Base-by-base conservation (phyloP, 2,888 invertebrate species). In the Polydrusus cervinus region DNA sequence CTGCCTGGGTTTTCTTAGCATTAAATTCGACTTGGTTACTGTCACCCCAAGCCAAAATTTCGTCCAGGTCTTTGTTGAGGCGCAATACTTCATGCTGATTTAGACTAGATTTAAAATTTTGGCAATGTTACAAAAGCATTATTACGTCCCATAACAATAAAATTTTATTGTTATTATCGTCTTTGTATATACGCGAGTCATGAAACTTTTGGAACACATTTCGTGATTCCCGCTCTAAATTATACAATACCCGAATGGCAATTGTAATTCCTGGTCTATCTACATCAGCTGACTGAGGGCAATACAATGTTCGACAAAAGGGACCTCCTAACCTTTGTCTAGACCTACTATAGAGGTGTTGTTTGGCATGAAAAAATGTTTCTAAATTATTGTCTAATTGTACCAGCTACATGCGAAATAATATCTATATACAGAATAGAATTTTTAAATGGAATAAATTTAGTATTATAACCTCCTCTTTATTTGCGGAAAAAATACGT, bases 251-350 rank as follows among this genome's bases (percentile, higher is more conserved):
- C 47, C n/a, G 3, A 40, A 70, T 70, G 49, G 70, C 61, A n/a
- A 70, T 62, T 62, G 49, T 51, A 43, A 70, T 70, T 70, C 40
- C 62, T 53, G 40, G 55, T n/a, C 70, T 62, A 70, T 62, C 62
- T 62, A 38, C 51, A 51, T 70, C 70, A 70, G 70, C 70, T 70
- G 70, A 70, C 62, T 70, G 51, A 30, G 25, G 43, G 11, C 62
- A 14, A 49, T 61, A 70, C 62, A 51, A 34, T 14, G 49, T 51
- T 34, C 62, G 16, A 11, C 38, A 38, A 43, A 55, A 34, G 55
- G 34, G 34, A 30, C 14, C 34, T 11, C 55, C 9, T 34, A 55
- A 30, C 55, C 55, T 67, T 55, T 16, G 53, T 55, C 40, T 55
- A 43, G 67, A 25, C 67, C 67, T 67, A 67, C 67, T 67, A 67